These are phyloP conservation scores for Caenorhabditis briggsae DNA, from an alignment of 1,140 invertebrate species.

Conservation along the genomic window DNA sequence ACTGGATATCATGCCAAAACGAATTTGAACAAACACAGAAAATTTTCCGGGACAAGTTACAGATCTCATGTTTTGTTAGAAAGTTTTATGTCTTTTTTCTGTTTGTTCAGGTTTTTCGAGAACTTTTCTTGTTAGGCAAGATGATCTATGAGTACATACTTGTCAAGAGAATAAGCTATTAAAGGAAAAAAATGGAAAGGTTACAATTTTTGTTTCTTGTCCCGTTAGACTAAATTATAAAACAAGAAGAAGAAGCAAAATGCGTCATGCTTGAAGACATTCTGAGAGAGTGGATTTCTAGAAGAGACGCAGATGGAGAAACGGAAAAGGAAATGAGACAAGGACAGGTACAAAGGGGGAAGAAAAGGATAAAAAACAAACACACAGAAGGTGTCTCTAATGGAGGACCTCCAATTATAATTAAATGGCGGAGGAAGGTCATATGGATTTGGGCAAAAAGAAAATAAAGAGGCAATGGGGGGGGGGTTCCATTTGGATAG, in stretches of 20 bases:
- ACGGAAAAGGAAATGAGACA: background rate
- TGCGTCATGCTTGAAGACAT: slow-evolving; percentile 29
- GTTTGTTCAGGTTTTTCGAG: too few relatives aligned
- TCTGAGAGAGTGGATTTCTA: slow-evolving; percentile 7
- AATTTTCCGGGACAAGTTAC: too few relatives aligned
- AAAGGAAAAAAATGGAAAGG: too few relatives aligned
- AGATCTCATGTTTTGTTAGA: too few relatives aligned
- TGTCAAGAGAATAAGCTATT: too few relatives aligned
- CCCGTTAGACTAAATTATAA: background rate
- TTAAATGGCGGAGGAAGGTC: background rate
- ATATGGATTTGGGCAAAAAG: background rate
- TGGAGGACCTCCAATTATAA: slow-evolving; percentile 8
- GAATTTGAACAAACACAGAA: too few relatives aligned
- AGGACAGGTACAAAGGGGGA: background rate
- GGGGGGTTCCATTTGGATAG: background rate
- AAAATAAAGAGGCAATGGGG: too few relatives aligned
- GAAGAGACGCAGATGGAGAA: slow-evolving; percentile 39
- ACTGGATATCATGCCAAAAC: too few relatives aligned
- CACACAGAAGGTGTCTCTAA: slow-evolving; percentile 8
- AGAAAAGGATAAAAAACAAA: background rate
- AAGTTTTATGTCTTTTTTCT: too few relatives aligned
- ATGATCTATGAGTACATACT: too few relatives aligned
- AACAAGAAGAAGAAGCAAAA: background rate
- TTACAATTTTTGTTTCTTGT: too few relatives aligned
- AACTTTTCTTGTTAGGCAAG: too few relatives aligned